Evolutionary conservation across 30 jellyfish, hydroid and myxozoan species (phyloP), one percentile per base, ranked within the genome.

Genomic region (Cassiopea andromeda): DNA sequence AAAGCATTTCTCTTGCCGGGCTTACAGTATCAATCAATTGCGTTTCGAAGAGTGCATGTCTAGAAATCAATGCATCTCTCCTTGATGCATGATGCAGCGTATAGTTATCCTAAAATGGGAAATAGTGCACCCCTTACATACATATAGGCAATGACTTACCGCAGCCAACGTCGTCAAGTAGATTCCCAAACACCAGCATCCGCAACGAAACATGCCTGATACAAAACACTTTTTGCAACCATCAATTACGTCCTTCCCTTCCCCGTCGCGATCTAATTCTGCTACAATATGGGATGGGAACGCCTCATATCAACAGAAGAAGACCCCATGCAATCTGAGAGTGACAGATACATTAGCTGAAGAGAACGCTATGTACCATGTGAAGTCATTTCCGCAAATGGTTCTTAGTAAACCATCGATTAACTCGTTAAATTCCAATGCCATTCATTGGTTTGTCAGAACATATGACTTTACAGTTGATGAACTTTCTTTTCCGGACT

Each of bases 311-410:
- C 16, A 3, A 5, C 49, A 70, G 10, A 8, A 9, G 79, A 70
- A 70, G 79, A 19, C 58, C 15, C 79, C 79, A 70, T 70, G 27
- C 2, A 27, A 7, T 14, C 43, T 16, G 79, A 49, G 79, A 2
- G 79, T 70, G 47, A 70, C 54, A 7, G 57, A 19, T 54, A 18
- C 79, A 38, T 2, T 5, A 4, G 54, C 38, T 27, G 6, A 27
- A 38, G 16, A 8, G n/a, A 27, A 43, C 48, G 15, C 54, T 0
- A 43, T 70, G 49, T 8, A 70, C 58, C 49, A 19, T 1, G 54
- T 70, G 79, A 70, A 18, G 79, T 70, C 79, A 70, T 70, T 70
- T 70, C 79, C 79, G 79, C 57, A 14, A 43, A 70, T 70, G 79
- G 27, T 70, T 70, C 54, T 43, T 5, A 70, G 79, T 19, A 70